phyloP scores from a whole-genome alignment of 2,113 vertebrate genomes.

The Crotalus helleri region DNA sequence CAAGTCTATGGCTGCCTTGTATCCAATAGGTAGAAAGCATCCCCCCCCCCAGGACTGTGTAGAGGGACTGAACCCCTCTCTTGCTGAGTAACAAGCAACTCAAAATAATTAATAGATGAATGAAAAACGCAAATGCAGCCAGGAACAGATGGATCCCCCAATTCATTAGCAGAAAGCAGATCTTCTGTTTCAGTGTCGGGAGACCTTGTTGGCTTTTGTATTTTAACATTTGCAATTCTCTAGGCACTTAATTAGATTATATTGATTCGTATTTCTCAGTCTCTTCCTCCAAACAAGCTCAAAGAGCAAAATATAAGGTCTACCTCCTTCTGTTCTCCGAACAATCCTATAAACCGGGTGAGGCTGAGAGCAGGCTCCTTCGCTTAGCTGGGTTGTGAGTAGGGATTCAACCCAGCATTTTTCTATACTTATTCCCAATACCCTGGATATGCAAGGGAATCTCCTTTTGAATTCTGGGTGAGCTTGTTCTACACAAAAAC shows the following conservation, averaged over 20 bases:
- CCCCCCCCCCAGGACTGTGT: rapidly evolving
- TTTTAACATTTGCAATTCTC: slow-evolving; percentile 27
- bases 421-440: not conserved
- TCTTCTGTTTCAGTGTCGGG: slow-evolving; percentile 51
- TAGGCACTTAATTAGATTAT: slow-evolving; percentile 25
- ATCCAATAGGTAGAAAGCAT: not conserved
- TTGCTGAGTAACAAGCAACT: slow-evolving; percentile 29
- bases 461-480: not conserved
- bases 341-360: not conserved
- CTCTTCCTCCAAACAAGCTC: not conserved
- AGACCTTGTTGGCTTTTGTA: slow-evolving; percentile 41
- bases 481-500: not conserved
- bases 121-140: slow-evolving; percentile 22
- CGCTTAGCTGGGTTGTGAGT: not conserved
- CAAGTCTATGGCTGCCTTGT: not conserved
- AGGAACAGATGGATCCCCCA: slow-evolving; percentile 59
- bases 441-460: not conserved
- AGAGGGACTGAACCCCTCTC: slow-evolving; percentile 15
- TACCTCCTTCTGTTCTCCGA: not conserved
- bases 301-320: not conserved
- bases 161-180: slow-evolving; percentile 58
- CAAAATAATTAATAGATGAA: slow-evolving; percentile 54
- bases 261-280: not conserved
- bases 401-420: not conserved
- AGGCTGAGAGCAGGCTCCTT: not conserved